phyloP scores from a whole-genome alignment of 2,797 vertebrate genomes.

The Xerus rutilus region DNA sequence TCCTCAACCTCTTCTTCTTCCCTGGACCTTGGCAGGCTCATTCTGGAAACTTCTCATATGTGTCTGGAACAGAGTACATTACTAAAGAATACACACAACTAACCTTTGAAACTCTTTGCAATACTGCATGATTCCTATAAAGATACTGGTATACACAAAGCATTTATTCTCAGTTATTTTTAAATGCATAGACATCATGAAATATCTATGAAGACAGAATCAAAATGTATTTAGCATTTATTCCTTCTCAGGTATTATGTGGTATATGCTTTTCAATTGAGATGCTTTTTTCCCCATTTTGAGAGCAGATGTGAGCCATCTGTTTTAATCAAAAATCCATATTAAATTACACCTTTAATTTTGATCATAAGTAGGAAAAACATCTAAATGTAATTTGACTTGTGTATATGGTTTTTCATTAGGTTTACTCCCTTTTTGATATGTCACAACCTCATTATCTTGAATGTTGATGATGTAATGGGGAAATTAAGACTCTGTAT shows the following conservation, averaged over 20 bases:
- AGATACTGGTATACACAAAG: neutral
- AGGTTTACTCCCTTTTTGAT: slow-evolving; percentile 60
- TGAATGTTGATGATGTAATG: slow-evolving; percentile 54
- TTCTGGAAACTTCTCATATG: neutral
- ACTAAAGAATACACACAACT: neutral
- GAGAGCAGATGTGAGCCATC: slow-evolving; percentile 71
- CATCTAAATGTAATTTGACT: slow-evolving; percentile 74
- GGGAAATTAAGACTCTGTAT: neutral
- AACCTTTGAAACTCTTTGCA: neutral
- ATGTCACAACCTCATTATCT: slow-evolving; percentile 29
- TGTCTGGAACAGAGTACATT: accelerated
- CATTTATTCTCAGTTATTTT: neutral
- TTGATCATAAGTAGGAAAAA: slow-evolving; percentile 67
- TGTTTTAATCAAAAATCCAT: slow-evolving; percentile 80
- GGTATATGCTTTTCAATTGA: slow-evolving; percentile 40
- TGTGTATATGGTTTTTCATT: slow-evolving; percentile 69
- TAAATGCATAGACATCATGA: neutral
- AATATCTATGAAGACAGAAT: neutral
- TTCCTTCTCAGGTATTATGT: slow-evolving; percentile 45
- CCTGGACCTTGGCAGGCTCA: accelerated
- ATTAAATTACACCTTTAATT: slow-evolving; percentile 75
- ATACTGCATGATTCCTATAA: neutral
- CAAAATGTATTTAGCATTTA: slow-evolving; percentile 7
- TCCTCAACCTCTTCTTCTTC: neutral
- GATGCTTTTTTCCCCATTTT: neutral